A percentile compares a stretch with the other conserved stretches of the same genome.
Evolutionary conservation across 2,888 invertebrate genomes (phyloP).

Genomic region (Cheilosia variabilis): DNA sequence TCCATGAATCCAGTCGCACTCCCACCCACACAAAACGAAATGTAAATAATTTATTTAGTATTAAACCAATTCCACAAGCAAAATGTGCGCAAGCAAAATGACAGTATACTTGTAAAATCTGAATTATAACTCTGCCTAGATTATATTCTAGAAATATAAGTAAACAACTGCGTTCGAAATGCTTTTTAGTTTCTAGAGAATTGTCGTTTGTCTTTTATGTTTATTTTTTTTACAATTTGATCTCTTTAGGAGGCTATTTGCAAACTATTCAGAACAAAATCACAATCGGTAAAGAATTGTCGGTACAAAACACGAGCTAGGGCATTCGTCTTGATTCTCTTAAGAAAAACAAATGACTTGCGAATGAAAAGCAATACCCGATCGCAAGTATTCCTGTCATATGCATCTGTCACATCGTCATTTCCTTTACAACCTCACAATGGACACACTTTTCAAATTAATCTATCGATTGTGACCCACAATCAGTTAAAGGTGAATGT

Average conservation of each 20-base stretch:
- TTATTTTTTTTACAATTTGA: constrained; percentile 13
- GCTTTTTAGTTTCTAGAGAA: constrained; percentile 16
- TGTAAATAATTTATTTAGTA: constrained; percentile 61
- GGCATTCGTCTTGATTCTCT: constrained; percentile 42
- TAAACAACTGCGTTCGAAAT: constrained; percentile 17
- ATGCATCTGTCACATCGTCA: not conserved
- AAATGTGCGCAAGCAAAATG: constrained; percentile 21
- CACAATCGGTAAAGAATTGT: not conserved
- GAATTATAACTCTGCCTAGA: constrained; percentile 25
- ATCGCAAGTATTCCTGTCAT: not conserved
- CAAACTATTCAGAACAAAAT: not conserved
- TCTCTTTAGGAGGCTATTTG: constrained; percentile 11
- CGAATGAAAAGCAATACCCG: constrained; percentile 34
- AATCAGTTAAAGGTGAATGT: no score
- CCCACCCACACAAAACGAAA: not conserved
- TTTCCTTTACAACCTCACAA: no score
- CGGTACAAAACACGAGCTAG: constrained; percentile 1
- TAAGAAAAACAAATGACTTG: constrained; percentile 6
- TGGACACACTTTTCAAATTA: no score
- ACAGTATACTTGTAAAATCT: constrained; percentile 27
- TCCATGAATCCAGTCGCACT: constrained; percentile 16
- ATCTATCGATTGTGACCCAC: no score
- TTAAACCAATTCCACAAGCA: constrained; percentile 28
- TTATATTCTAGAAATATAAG: constrained; percentile 13
- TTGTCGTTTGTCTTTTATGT: constrained; percentile 22